A percentile compares a stretch with the other conserved stretches of the same genome.
phyloP scores from a whole-genome alignment of 2,888 invertebrate genomes.

The Pyralis farinalis region DNA sequence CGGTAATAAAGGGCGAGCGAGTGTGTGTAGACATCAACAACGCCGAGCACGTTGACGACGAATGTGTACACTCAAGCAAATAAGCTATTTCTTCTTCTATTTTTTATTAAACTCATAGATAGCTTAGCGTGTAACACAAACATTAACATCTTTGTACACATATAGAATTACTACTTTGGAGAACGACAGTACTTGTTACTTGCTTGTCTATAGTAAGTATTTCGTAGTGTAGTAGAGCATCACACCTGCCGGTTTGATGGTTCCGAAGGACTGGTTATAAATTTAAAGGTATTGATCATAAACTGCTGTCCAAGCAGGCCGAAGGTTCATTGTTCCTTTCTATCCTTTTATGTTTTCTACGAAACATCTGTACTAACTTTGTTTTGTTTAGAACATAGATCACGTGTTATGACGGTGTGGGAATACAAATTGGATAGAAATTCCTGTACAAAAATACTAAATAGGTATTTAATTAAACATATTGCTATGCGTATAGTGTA shows the following conservation, averaged over 20 bases:
- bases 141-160: background rate
- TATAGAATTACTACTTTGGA: background rate
- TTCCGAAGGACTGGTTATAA: slow-evolving; percentile 27
- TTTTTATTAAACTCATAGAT: no score
- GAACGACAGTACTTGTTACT: no score
- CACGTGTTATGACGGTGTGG: background rate
- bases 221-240: slow-evolving; percentile 23
- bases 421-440: no score
- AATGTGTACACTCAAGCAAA: background rate
- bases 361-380: slow-evolving; percentile 51
- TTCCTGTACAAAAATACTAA: no score
- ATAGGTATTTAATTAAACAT: no score
- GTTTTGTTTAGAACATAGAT: slow-evolving; percentile 36
- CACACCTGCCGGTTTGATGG: slow-evolving; percentile 25
- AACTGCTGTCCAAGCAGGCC: slow-evolving; percentile 27
- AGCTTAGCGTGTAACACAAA: background rate
- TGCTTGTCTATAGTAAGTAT: background rate
- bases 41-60: slow-evolving; percentile 11
- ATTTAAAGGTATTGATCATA: slow-evolving; percentile 43
- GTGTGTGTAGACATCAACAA: slow-evolving; percentile 19
- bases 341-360: slow-evolving; percentile 42
- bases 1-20: slow-evolving; percentile 1
- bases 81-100: background rate
- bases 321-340: slow-evolving; percentile 38
- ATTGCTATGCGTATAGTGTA: no score